Base-by-base conservation (phyloP, 1,140 invertebrate genomes). In the Drosophila ercepeae region DNA sequence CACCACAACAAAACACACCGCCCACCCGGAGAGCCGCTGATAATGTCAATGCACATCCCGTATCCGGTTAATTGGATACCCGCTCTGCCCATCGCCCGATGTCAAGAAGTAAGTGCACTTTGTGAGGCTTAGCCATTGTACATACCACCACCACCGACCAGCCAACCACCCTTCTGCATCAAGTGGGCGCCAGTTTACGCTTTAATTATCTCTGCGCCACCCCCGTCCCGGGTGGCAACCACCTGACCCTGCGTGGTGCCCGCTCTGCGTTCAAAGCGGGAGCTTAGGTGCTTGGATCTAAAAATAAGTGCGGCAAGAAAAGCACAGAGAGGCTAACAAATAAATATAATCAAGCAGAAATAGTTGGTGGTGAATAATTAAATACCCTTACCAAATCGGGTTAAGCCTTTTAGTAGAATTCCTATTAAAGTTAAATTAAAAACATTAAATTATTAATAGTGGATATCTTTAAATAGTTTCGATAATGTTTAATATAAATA, bases 51-150 rank as follows among this genome's bases (percentile, higher is more conserved):
- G 67, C 58, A 60, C 65, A 75, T 71, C 45, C 64, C 49, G 63
- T 54, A 41, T 68, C 67, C 71, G 71, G 54, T 74, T 65, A 71
- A 74, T 78, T 90, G 78, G 82, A 76, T 75, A 59, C 60, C 71
- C 39, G 23, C 48, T 45, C 67, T 81, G 46, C 51, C 59, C 61
- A 59, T 48, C 68, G 89, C 70, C 64, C 75, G 82, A 89, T 90
- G 89, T 73, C 84, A 90, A 79, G 89, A 90, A 70, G 89, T 90
- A 89, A 90, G 89, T 90, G 44, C 55, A 58, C 39, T 36, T 8
- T 16, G 13, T n/a, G 21, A 16, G 39, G 60, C 60, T 64, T 46
- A 64, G 55, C 44, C 55, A 39, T 42, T 42, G 34, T 54, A 21
- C 23, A n/a, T 14, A n/a, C 16, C 42, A 36, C 46, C 42, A 19